Evolutionary conservation across 2,888 invertebrate genomes (phyloP), one percentile per base, ranked within the genome.

Genomic region (Caenorhabditis drosophilae): DNA sequence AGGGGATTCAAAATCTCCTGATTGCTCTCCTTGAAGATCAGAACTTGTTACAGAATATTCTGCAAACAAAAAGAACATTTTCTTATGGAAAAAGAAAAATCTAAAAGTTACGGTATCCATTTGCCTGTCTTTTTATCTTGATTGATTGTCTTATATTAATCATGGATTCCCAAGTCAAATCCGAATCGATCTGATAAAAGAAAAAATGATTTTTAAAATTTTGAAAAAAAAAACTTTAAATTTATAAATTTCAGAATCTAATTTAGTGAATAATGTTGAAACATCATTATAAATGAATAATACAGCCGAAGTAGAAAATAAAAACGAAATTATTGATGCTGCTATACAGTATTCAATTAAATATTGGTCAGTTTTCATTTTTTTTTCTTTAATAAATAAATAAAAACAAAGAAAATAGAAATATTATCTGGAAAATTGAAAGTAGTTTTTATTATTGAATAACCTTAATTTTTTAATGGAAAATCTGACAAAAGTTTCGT

Each of bases 241-340:
- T n/a, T n/a, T n/a, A n/a, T n/a, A n/a, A n/a, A 60, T 60, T 25
- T 54, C 60, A 23, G 23, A 25, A 36, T 60, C 60, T 11, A 60
- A 31, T 45, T 54, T 52, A 23, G 49, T 52, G 46, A 60, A 60
- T 34, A 60, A 38, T 25, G 42, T 26, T 16, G 45, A 50, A 45
- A 60, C 60, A 46, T 60, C 60, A 31, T 49, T 42, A 31, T 54
- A 40, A 25, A 60, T 41, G 12, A 60, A 16, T 4, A 46, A 49
- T 7, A 60, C 41, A 7, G 40, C 49, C 6, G 50, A 50, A 25
- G 54, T 15, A 1, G 60, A 60, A 20, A 60, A 31, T 12, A 50
- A 11, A 22, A 60, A 60, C 18, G 46, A 54, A 41, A 60, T 27
- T 35, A 44, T 54, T 16, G 54, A 54, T 15, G 45, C 46, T n/a